Conservation (phyloP, 2,113 vertebrate species). For the Cariama cristata region DNA sequence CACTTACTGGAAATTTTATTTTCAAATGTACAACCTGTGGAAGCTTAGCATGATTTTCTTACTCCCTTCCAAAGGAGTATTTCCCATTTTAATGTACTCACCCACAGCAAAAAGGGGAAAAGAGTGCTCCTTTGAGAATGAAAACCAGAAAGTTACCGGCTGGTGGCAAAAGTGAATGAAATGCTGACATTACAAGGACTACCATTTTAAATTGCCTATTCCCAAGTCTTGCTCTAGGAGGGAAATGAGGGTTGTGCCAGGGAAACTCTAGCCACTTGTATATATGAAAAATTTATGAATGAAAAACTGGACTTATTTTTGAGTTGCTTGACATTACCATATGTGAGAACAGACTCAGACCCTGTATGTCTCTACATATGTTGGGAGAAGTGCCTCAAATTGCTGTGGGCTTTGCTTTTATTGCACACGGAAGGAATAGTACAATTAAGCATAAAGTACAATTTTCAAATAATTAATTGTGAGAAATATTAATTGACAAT, state of each 20-base stretch:
- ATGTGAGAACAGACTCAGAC: not conserved
- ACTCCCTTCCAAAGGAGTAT: not conserved
- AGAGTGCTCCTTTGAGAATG: not conserved
- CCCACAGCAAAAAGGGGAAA: not conserved
- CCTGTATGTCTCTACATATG: rapidly evolving
- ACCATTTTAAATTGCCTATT: not conserved
- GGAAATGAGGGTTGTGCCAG: not conserved
- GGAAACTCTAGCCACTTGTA: not conserved
- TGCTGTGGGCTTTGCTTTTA: not conserved
- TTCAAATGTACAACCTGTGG: not conserved
- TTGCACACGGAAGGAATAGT: not conserved
- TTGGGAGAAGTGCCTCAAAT: not conserved
- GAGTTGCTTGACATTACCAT: not conserved
- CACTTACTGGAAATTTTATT: not conserved
- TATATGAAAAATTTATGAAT: not conserved
- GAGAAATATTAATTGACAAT: not conserved
- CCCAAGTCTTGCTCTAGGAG: not conserved
- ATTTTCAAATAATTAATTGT: not conserved
- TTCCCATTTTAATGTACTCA: not conserved
- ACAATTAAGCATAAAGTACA: not conserved
- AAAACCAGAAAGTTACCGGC: not conserved
- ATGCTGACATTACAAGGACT: not conserved
- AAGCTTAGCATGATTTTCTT: not conserved
- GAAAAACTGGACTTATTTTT: not conserved
- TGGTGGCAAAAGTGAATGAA: not conserved